A percentile compares a stretch with the other conserved stretches of the same genome.
These are phyloP conservation scores for Maconellicoccus hirsutus DNA, from an alignment of 1,140 invertebrate genomes.

Conservation along the genomic window DNA sequence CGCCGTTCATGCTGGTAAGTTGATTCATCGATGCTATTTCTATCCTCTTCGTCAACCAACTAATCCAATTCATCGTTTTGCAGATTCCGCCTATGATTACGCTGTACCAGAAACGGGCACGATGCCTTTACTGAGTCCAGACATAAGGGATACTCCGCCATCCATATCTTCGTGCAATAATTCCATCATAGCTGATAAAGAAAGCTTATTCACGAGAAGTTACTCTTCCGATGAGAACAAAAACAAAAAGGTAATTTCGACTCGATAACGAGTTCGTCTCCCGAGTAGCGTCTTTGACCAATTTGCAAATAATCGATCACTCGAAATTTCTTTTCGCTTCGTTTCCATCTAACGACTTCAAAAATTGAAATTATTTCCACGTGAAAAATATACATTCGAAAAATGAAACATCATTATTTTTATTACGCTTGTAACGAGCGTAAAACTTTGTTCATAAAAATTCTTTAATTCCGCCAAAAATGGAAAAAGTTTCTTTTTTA, in stretches of 20 bases:
- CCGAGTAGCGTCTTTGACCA: too few species aligned
- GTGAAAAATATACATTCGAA: background rate
- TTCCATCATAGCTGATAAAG: constrained; percentile 21
- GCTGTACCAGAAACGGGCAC: constrained; percentile 60
- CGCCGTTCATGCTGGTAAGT: constrained; percentile 41
- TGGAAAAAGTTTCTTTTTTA: constrained; percentile 9
- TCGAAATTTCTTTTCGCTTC: too few species aligned
- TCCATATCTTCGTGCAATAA: constrained; percentile 30
- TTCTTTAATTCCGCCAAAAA: constrained; percentile 1
- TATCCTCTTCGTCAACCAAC: background rate
- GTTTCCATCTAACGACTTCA: too few species aligned
- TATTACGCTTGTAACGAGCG: constrained; percentile 7
- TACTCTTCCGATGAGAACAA: constrained; percentile 26
- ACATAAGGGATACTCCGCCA: constrained; percentile 31
- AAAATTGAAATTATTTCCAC: background rate
- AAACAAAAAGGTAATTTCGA: constrained; percentile 16
- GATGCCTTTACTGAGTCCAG: constrained; percentile 46
- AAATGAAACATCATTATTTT: constrained; percentile 10
- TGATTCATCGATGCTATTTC: background rate
- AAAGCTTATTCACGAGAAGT: constrained; percentile 20
- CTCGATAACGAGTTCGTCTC: too few species aligned
- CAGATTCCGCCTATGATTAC: constrained; percentile 49
- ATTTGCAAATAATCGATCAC: too few species aligned
- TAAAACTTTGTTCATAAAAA: background rate
- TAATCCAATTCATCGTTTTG: constrained; percentile 12